Evolutionary conservation across 1,140 invertebrate genomes (phyloP), one percentile per base, ranked within the genome.

Genomic region (Drosophila neocordata): DNA sequence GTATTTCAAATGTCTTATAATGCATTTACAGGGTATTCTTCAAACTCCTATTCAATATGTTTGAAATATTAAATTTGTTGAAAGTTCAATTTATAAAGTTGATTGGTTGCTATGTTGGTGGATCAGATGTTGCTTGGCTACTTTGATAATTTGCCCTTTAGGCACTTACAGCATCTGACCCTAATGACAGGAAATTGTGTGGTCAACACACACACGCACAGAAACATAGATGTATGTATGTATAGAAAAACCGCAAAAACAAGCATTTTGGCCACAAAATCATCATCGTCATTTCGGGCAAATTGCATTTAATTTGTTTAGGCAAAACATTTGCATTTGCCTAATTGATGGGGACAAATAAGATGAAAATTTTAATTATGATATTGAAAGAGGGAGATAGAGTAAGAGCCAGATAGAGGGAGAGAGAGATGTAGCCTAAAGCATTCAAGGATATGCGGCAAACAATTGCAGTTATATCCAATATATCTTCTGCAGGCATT

Each of bases 111-210:
- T 44, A 44, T 15, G 41, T 11, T 53, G 8, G 31, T 59, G 66
- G 62, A 70, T 56, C 55, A 57, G 69, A 64, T 62, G 71, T 22
- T 59, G 44, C 15, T 34, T 34, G 18, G 73, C 69, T 55, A 69
- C 69, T 71, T 73, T 69, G 41, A 48, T 71, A 79, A 74, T 79
- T 84, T 76, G 59, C 44, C 52, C 44, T 24, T 69, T 53, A 70
- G 75, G 41, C 41, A 48, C 41, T 48, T 48, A 48, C 64, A 73
- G 53, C 72, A 71, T 59, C 38, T 67, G 76, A 79, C 83, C 83
- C 84, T 88, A 88, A 88, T 88, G 84, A 88, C 84, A 79, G 83
- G 83, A 88, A 83, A 88, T 83, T 88, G 84, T 89, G 84, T 69
- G 81, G 82, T 82, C 82, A 81, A 51, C 65, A 62, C 35, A 66